Evolutionary conservation across 2,888 invertebrate genomes (phyloP).

Genomic region (Orthosia gothica): DNA sequence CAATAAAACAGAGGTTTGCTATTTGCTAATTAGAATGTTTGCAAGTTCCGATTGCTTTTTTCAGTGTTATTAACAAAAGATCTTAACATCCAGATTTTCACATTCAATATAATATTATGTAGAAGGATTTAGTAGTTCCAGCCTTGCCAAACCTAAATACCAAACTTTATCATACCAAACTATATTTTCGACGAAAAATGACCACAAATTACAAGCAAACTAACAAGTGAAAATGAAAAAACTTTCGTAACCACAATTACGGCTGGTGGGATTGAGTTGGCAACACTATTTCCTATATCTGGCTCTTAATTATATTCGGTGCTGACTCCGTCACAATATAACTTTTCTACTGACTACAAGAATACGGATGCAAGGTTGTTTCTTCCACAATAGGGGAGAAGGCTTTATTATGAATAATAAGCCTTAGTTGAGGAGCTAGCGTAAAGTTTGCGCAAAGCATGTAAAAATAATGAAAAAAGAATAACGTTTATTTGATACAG

Average conservation of each 20-base stretch:
- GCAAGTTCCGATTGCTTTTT: no score
- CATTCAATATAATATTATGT: no score
- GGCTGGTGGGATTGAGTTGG: conserved; percentile 48
- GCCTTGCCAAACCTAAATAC: background rate
- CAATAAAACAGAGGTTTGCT: no score
- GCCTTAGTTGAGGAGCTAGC: conserved; percentile 44
- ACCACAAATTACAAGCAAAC: conserved; percentile 41
- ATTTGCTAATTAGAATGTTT: no score
- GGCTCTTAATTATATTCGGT: conserved; percentile 64
- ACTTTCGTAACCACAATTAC: conserved; percentile 56
- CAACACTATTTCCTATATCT: conserved; percentile 60
- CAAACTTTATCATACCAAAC: conserved; percentile 26
- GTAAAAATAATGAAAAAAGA: no score
- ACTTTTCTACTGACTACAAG: conserved; percentile 62
- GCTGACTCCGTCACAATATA: conserved; percentile 53
- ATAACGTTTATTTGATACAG: no score
- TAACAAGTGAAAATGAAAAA: conserved; percentile 47
- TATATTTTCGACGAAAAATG: conserved; percentile 5
- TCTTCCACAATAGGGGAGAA: conserved; percentile 26
- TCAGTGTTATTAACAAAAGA: no score
- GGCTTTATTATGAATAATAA: conserved; percentile 56
- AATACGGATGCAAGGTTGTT: conserved; percentile 59
- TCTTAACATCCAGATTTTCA: no score
- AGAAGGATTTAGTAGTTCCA: no score
- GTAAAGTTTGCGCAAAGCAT: background rate